These are phyloP conservation scores for Listronotus oregonensis DNA, from an alignment of 1,140 invertebrate genomes.

Conservation along the genomic window DNA sequence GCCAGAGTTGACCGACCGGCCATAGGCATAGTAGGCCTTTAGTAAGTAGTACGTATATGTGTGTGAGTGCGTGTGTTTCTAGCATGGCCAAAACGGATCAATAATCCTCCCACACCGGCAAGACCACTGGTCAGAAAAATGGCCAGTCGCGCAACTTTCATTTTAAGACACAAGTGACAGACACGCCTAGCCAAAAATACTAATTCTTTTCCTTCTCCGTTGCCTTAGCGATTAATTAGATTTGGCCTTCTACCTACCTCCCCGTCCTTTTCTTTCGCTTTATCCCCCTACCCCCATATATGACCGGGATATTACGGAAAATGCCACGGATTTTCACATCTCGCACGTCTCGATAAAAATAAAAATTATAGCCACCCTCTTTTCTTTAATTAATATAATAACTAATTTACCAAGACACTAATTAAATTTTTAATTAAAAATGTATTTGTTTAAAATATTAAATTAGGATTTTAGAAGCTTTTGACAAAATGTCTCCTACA, in stretches of 20 bases:
- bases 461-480: too few relatives aligned
- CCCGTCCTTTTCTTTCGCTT: slow-evolving; percentile 31
- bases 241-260: slow-evolving; percentile 36
- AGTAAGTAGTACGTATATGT: slow-evolving; percentile 43
- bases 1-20: slow-evolving; percentile 21
- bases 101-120: slow-evolving; percentile 53
- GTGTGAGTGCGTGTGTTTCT: slow-evolving; percentile 48
- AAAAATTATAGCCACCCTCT: slow-evolving; percentile 7
- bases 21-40: slow-evolving; percentile 33
- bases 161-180: slow-evolving; percentile 51
- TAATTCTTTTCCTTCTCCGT: slow-evolving; percentile 40
- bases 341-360: slow-evolving; percentile 16
- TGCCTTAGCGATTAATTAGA: slow-evolving; percentile 42
- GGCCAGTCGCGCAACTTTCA: slow-evolving; percentile 54
- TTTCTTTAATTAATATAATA: background rate
- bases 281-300: slow-evolving; percentile 27
- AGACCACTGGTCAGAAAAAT: slow-evolving; percentile 55
- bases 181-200: slow-evolving; percentile 50
- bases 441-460: slow-evolving; percentile 1
- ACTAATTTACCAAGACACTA: background rate
- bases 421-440: slow-evolving; percentile 13
- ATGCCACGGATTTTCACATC: slow-evolving; percentile 19
- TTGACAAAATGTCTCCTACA: too few relatives aligned
- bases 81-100: slow-evolving; percentile 50
- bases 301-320: slow-evolving; percentile 35